Conservation (phyloP, 2,888 invertebrate species). For the Parapristionchus giblindavisi region DNA sequence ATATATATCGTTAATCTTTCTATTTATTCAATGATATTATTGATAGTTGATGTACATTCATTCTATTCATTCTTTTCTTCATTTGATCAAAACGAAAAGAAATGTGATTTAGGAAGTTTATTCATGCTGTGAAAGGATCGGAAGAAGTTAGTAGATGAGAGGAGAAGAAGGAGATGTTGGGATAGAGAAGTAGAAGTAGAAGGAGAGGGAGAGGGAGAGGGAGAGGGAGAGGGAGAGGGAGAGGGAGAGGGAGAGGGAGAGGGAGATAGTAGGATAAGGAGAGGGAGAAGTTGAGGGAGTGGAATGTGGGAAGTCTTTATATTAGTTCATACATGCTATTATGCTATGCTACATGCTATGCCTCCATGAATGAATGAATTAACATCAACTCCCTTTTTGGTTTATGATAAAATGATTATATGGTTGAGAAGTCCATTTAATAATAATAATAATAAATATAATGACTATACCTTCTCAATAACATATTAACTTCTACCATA, state of each 20-base stretch:
- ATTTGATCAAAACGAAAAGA: not conserved
- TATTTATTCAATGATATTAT: not conserved
- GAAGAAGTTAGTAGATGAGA: not conserved
- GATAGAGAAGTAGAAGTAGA: not conserved
- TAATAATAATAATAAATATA: no score
- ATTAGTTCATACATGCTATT: no score
- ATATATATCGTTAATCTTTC: not conserved
- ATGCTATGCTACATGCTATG: no score
- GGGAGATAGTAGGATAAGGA: not conserved
- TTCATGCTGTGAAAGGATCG: not conserved
- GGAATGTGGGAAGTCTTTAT: no score
- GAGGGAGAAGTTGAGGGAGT: not conserved
- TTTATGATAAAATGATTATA: no score
- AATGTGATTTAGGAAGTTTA: not conserved
- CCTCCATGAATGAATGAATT: no score
- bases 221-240: not conserved
- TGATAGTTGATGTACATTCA: no score
- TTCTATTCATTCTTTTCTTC: not conserved
- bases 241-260: not conserved
- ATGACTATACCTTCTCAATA: conserved; percentile 60
- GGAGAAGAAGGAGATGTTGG: not conserved
- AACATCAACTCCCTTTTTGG: no score
- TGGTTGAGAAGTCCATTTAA: no score
- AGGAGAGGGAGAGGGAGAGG: not conserved
- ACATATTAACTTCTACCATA: conserved; percentile 66